Evolutionary conservation across 1,140 invertebrate genomes (phyloP).

Genomic region (Spodoptera frugiperda): DNA sequence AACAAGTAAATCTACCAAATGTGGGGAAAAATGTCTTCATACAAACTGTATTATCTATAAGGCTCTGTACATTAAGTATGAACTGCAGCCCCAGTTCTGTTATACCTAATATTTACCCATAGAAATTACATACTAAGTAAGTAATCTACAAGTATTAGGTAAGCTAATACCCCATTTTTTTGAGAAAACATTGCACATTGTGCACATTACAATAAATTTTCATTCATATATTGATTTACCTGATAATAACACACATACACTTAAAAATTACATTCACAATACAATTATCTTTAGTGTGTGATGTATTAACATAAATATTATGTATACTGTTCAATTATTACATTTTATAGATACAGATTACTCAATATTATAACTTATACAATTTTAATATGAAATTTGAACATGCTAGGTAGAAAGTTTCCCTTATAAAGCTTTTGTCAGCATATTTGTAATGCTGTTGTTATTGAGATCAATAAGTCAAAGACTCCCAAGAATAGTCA

Average conservation of each 20-base stretch:
- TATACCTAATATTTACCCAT: too few relatives aligned
- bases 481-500: not conserved
- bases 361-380: conserved; percentile 30
- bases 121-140: too few relatives aligned
- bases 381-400: not conserved
- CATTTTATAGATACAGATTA: not conserved
- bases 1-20: not conserved
- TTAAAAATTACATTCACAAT: not conserved
- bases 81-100: too few relatives aligned
- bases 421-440: not conserved
- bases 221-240: not conserved
- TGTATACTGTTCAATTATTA: too few relatives aligned
- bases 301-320: not conserved
- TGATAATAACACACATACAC: conserved; percentile 10
- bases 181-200: conserved; percentile 2
- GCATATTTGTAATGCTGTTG: conserved; percentile 44
- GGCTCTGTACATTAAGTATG: not conserved
- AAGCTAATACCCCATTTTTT: too few relatives aligned
- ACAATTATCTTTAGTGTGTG: not conserved
- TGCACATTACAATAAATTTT: not conserved
- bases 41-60: not conserved
- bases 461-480: conserved; percentile 37
- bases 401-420: not conserved
- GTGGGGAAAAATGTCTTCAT: not conserved
- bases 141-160: too few relatives aligned